These are phyloP conservation scores for Caenorhabditis tropicalis DNA, from an alignment of 1,140 invertebrate species.

Conservation along the genomic window DNA sequence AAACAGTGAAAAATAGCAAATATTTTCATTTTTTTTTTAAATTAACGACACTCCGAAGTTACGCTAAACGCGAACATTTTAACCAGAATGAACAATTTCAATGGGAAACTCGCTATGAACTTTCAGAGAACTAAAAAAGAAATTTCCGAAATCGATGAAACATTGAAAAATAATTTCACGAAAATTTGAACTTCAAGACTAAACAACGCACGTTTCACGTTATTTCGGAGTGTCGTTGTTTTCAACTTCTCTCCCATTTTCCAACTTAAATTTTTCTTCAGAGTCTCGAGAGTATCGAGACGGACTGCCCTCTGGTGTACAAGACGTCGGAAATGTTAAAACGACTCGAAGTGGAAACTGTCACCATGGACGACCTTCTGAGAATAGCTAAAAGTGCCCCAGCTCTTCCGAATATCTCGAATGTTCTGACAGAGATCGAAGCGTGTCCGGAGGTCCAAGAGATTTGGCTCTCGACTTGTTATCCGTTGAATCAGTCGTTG, in stretches of 20 bases:
- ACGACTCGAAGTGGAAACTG: slow-evolving; percentile 54
- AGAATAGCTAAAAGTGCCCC: slow-evolving; percentile 46
- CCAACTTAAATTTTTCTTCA: not conserved
- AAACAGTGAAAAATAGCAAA: too few relatives aligned
- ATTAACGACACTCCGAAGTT: too few relatives aligned
- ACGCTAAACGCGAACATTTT: too few relatives aligned
- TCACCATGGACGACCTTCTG: slow-evolving; percentile 55
- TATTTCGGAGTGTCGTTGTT: too few relatives aligned
- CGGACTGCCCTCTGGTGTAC: slow-evolving; percentile 53
- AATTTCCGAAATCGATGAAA: not conserved
- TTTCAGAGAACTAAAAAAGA: too few relatives aligned
- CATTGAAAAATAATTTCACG: too few relatives aligned
- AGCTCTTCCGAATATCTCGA: slow-evolving; percentile 53
- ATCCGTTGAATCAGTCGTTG: slow-evolving; percentile 53
- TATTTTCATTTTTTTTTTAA: too few relatives aligned
- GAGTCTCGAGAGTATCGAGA: slow-evolving; percentile 43
- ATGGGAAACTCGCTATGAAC: too few relatives aligned
- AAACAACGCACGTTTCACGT: too few relatives aligned
- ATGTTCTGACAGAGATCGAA: slow-evolving; percentile 54
- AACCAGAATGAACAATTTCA: too few relatives aligned
- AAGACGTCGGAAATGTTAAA: slow-evolving; percentile 55
- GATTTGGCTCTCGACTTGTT: slow-evolving; percentile 57
- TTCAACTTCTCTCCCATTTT: too few relatives aligned
- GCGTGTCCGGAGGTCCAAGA: slow-evolving; percentile 55
- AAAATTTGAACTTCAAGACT: too few relatives aligned